Conservation (phyloP, 2,113 vertebrate species). For the Pachycephala philippinensis region DNA sequence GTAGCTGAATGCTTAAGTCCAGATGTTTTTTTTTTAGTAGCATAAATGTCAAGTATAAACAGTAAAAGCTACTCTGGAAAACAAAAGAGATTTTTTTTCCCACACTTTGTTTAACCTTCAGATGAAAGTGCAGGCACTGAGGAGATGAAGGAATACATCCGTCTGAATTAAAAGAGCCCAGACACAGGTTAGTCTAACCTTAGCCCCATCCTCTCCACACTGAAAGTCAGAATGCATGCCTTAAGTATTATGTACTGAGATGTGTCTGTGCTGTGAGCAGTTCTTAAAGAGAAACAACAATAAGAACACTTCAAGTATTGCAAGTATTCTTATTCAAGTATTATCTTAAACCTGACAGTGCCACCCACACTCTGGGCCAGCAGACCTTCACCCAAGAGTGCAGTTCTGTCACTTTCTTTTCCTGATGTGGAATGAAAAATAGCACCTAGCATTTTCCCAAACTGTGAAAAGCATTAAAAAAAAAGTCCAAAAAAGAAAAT, state of each 20-base stretch:
- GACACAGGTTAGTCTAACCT: background rate
- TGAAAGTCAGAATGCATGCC: background rate
- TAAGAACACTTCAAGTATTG: background rate
- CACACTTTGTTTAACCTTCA: background rate
- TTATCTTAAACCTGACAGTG: background rate
- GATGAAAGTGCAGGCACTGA: constrained; percentile 38
- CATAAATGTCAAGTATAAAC: constrained; percentile 5
- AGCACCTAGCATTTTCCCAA: background rate
- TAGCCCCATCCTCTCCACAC: background rate
- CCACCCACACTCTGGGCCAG: background rate
- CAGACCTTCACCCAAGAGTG: background rate
- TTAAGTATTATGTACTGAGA: background rate
- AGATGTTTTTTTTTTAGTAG: background rate
- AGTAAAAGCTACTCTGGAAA: constrained; percentile 29
- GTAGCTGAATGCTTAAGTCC: background rate
- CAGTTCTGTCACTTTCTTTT: background rate
- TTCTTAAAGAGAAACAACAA: background rate
- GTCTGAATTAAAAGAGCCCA: constrained; percentile 25
- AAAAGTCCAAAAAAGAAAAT: too few species aligned
- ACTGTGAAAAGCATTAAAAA: background rate
- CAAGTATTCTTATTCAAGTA: background rate
- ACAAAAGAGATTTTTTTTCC: background rate
- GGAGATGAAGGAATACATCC: constrained; percentile 40
- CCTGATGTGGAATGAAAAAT: background rate
- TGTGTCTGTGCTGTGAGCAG: background rate